Evolutionary conservation across 2,797 vertebrate genomes (phyloP), one percentile per base, ranked within the genome.

Genomic region (Myotis pilosus): DNA sequence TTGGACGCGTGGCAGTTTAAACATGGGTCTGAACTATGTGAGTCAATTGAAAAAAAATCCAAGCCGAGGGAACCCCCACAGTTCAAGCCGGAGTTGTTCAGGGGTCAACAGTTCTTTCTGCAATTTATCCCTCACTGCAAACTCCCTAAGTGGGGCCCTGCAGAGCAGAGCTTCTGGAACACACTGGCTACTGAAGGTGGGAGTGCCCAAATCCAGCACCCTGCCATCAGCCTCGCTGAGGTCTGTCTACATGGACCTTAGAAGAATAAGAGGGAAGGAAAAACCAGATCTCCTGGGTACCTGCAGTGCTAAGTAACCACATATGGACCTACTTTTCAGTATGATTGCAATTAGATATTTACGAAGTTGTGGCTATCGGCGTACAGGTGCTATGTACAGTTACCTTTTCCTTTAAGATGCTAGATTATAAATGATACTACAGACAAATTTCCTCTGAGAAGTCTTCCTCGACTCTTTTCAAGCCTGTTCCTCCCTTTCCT

Each of bases 161-260:
- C 5, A 15, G 30, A 41, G 57, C 4, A 17, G 2, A 64, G 6
- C 12, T 2, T 38, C 28, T 49, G 13, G 30, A 6, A 17, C 15
- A 13, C 4, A 7, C 57, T n/a, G 13, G 55, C 3, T 22, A 17
- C 51, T 9, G 16, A 33, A 9, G 36, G 36, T 0, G 20, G 66
- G 12, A 6, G 49, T 2, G 28, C 36, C 22, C 8, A 3, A 4
- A 17, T 7, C 60, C 7, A 12, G 9, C 0, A 15, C 2, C 28
- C 25, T 87, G 12, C 57, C 3, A 1, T 7, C 36, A 12, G 69
- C 2, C 28, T 0, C 9, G 47, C 76, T 22, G 12, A 64, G 19
- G 28, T 12, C 88, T 23, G 22, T 22, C 64, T n/a, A 5, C 2
- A 3, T 1, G 33, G 85, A 36, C 33, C 12, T 66, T 4, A 33